phyloP scores from a whole-genome alignment of 2,888 invertebrate genomes.

The Tetanocera ferruginea region DNA sequence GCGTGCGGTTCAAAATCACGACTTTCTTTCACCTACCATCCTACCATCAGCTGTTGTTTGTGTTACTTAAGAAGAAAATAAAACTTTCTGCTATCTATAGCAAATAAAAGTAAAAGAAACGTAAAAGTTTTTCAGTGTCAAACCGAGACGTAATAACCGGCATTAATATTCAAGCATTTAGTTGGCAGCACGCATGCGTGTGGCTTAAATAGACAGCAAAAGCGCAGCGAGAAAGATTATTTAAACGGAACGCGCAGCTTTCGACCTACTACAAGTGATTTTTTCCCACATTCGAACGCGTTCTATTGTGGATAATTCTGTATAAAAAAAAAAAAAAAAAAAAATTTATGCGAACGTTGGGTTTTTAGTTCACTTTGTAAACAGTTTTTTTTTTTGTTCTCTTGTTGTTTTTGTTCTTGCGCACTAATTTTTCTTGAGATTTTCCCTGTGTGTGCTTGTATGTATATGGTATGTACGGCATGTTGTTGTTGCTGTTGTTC shows the following conservation, averaged over 20 bases:
- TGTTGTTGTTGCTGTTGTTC: neutral
- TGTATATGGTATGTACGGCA: neutral
- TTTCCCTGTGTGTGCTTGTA: too few relatives aligned
- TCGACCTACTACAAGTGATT: neutral
- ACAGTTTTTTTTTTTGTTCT: too few relatives aligned
- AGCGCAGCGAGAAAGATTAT: too few relatives aligned
- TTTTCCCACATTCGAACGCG: neutral
- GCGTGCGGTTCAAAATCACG: conserved; percentile 56
- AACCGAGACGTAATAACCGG: neutral
- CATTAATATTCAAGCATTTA: neutral
- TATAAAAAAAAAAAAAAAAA: neutral
- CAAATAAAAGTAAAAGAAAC: neutral
- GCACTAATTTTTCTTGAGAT: too few relatives aligned
- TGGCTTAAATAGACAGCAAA: too few relatives aligned
- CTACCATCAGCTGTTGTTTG: neutral
- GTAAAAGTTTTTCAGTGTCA: neutral
- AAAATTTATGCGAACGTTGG: too few relatives aligned
- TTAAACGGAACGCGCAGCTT: too few relatives aligned
- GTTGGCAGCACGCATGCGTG: too few relatives aligned
- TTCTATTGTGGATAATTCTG: neutral
- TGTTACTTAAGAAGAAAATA: neutral
- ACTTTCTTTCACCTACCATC: neutral
- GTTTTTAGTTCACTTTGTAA: too few relatives aligned
- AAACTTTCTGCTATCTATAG: neutral
- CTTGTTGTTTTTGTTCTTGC: too few relatives aligned